Percentiles rank a stretch among this genome's conserved stretches.
phyloP scores from a whole-genome alignment of 2,888 invertebrate genomes.

The Arrhopalites spinosus region DNA sequence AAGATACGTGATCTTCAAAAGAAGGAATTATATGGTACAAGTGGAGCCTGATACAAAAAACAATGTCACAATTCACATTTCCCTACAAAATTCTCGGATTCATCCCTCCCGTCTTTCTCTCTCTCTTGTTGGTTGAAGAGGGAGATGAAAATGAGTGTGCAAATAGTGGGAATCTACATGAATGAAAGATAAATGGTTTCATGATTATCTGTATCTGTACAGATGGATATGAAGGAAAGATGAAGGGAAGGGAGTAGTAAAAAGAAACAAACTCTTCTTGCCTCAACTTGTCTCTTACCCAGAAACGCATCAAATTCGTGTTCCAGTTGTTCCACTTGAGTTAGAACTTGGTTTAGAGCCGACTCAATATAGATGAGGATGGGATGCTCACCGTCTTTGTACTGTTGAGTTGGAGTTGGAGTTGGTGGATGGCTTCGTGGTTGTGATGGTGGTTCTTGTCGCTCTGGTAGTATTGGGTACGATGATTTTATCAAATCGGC shows the following conservation, averaged over 20 bases:
- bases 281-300: conserved; percentile 63
- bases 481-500: conserved; percentile 24
- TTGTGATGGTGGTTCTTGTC: background rate
- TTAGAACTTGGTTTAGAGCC: conserved; percentile 56
- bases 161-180: background rate
- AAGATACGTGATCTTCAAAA: too few species aligned
- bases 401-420: background rate
- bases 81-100: background rate
- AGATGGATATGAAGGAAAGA: background rate
- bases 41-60: background rate
- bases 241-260: conserved; percentile 51
- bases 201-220: background rate
- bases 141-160: background rate
- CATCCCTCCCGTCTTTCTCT: background rate
- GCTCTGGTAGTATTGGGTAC: conserved; percentile 30
- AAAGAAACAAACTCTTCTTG: conserved; percentile 70
- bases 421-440: background rate
- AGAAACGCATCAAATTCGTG: conserved; percentile 70
- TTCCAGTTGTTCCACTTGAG: conserved; percentile 63
- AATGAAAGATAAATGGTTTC: too few species aligned
- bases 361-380: conserved; percentile 29
- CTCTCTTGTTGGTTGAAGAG: background rate
- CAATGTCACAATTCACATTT: background rate
- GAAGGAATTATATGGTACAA: too few species aligned
- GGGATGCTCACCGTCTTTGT: conserved; percentile 3